Conservation (phyloP, 2,888 invertebrate genomes). For the Cephus spinipes region DNA sequence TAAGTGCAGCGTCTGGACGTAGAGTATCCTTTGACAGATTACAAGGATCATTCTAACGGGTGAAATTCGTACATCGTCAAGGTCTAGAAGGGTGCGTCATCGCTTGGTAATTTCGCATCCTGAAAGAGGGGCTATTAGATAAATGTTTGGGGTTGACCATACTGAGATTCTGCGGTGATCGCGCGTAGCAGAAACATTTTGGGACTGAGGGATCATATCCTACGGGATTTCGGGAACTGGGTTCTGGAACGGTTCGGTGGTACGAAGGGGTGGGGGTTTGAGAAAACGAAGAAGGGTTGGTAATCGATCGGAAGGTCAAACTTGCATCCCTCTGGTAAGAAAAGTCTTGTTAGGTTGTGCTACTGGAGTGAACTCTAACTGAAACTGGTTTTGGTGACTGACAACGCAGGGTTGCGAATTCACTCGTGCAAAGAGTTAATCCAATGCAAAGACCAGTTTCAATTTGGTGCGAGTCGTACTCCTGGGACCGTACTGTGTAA, state of each 20-base stretch:
- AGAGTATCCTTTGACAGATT: not conserved
- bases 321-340: not conserved
- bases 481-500: slow-evolving; percentile 40
- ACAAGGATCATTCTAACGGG: not conserved
- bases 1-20: not conserved
- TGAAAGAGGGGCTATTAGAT: slow-evolving; percentile 40
- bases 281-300: not conserved
- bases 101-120: slow-evolving; percentile 44
- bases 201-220: slow-evolving; percentile 13
- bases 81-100: slow-evolving; percentile 20
- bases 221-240: not conserved
- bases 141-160: slow-evolving; percentile 40
- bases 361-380: not conserved
- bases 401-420: slow-evolving; percentile 31
- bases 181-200: slow-evolving; percentile 31
- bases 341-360: not conserved
- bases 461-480: slow-evolving; percentile 56
- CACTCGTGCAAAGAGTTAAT: slow-evolving; percentile 53
- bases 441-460: slow-evolving; percentile 61
- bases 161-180: slow-evolving; percentile 32
- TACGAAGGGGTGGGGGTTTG: not conserved
- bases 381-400: slow-evolving; percentile 7
- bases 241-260: slow-evolving; percentile 9
- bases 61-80: not conserved
- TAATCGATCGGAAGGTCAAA: not conserved